Conservation (phyloP, 2,797 vertebrate genomes). For the Squalus acanthias region DNA sequence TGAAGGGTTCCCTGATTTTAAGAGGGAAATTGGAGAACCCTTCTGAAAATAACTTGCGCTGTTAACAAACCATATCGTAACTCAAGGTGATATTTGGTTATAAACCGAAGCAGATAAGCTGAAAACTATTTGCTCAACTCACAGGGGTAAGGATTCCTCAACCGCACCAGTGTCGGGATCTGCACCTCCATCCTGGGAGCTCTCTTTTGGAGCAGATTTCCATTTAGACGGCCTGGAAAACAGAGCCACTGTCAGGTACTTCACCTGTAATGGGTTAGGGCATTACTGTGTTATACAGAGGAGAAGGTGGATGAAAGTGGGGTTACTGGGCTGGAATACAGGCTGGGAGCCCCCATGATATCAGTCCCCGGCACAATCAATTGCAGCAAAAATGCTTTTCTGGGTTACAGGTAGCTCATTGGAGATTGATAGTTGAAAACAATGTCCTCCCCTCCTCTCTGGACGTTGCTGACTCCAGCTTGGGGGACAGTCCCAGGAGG, state of each 20-base stretch:
- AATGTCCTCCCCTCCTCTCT: no score
- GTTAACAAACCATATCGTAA: not conserved
- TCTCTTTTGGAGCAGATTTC: slow-evolving; percentile 56
- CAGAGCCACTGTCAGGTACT: not conserved
- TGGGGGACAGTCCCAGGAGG: not conserved
- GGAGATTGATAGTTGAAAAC: not conserved
- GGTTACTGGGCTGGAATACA: not conserved
- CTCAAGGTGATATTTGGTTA: not conserved
- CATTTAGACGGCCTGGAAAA: slow-evolving; percentile 51
- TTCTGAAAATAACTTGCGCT: not conserved
- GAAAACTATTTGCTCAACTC: slow-evolving; percentile 45
- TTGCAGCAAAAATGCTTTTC: not conserved
- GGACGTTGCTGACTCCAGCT: not conserved
- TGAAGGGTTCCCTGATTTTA: not conserved
- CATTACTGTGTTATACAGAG: not conserved
- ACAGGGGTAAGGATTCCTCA: slow-evolving; percentile 54
- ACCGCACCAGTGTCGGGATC: slow-evolving; percentile 51
- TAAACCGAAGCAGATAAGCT: not conserved
- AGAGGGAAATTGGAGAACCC: not conserved
- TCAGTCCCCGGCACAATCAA: not conserved
- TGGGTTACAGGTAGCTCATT: not conserved
- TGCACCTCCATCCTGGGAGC: slow-evolving; percentile 50
- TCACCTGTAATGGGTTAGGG: no score
- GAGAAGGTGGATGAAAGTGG: not conserved
- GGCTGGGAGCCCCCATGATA: not conserved